These are phyloP conservation scores for Rhodeus uyekii DNA, from an alignment of 2,797 vertebrate genomes.

Conservation along the genomic window DNA sequence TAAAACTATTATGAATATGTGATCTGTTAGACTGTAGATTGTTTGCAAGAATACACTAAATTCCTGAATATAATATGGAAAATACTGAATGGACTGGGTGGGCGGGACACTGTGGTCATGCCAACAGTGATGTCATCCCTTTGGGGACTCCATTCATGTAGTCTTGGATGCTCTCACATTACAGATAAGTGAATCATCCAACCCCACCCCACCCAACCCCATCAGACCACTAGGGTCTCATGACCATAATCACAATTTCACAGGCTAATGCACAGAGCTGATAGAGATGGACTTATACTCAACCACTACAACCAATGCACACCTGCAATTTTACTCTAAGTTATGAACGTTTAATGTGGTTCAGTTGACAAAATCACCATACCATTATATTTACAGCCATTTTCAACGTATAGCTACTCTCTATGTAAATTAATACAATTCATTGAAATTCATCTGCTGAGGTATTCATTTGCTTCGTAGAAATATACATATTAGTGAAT, in stretches of 20 bases:
- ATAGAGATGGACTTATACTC: slow-evolving; percentile 21
- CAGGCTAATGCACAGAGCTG: slow-evolving; percentile 58
- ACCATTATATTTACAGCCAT: background rate
- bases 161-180: slow-evolving; percentile 75
- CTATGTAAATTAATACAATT: background rate
- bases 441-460: background rate
- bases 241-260: slow-evolving; percentile 71
- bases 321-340: slow-evolving; percentile 19
- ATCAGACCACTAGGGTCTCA: slow-evolving; percentile 40
- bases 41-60: slow-evolving; percentile 70
- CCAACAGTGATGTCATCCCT: slow-evolving; percentile 78
- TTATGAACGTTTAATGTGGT: background rate
- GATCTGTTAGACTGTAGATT: slow-evolving; percentile 66
- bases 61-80: slow-evolving; percentile 67
- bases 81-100: slow-evolving; percentile 69
- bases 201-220: slow-evolving; percentile 62
- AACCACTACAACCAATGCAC: slow-evolving; percentile 2
- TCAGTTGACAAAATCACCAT: background rate
- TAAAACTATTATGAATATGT: slow-evolving; percentile 55
- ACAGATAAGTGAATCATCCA: slow-evolving; percentile 72
- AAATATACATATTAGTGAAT: no score
- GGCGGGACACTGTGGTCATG: slow-evolving; percentile 72
- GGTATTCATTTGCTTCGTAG: background rate
- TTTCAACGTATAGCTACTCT: background rate
- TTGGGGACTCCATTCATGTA: slow-evolving; percentile 62